Evolutionary conservation across 2,888 invertebrate genomes (phyloP).

Genomic region (Meteorus colon): DNA sequence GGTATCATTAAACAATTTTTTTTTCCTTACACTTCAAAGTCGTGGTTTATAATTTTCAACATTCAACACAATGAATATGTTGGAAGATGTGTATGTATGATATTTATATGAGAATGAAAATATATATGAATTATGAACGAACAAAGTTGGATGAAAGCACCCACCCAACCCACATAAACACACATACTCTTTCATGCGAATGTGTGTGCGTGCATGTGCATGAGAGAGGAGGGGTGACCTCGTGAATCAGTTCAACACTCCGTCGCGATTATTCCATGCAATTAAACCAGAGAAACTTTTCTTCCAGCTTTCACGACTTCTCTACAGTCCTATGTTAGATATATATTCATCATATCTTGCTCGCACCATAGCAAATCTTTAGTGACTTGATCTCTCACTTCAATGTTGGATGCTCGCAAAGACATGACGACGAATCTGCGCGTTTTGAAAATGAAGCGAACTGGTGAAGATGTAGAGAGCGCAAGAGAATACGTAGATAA

Average conservation of each 20-base stretch:
- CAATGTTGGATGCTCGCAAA: constrained; percentile 7
- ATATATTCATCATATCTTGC: constrained; percentile 5
- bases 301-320: constrained; percentile 65
- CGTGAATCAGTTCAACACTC: constrained; percentile 57
- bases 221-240: neutral
- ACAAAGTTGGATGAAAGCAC: neutral
- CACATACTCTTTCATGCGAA: too few relatives aligned
- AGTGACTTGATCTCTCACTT: constrained; percentile 28
- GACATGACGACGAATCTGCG: constrained; percentile 32
- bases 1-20: too few relatives aligned
- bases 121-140: too few relatives aligned
- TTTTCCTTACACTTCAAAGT: too few relatives aligned
- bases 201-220: too few relatives aligned
- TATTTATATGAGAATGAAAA: neutral
- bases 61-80: too few relatives aligned
- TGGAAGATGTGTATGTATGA: too few relatives aligned
- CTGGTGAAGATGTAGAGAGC: constrained; percentile 30
- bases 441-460: constrained; percentile 41
- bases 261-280: constrained; percentile 78
- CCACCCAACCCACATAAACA: too few relatives aligned
- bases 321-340: neutral
- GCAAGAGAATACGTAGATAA: constrained; percentile 5
- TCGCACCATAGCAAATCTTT: constrained; percentile 20
- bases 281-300: constrained; percentile 77
- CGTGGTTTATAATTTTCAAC: too few relatives aligned